Evolutionary conservation across 2,888 invertebrate genomes (phyloP), one percentile per base, ranked within the genome.

Genomic region (Tetragnatha montana): DNA sequence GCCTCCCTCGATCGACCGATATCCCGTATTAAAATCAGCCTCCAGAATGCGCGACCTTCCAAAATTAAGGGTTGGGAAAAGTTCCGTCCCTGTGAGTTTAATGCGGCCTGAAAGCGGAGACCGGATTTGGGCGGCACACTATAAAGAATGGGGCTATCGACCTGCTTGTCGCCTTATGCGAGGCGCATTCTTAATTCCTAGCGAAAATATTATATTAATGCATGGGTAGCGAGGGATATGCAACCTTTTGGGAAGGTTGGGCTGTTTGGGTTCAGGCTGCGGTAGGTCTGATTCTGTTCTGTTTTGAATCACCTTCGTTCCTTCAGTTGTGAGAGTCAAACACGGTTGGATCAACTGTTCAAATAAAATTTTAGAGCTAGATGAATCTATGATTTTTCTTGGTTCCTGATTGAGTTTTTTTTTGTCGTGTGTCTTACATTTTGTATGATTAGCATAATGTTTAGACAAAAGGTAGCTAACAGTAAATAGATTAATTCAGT

Each of bases 1-100:
- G 21, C n/a, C 35, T 6, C 68, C 14, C 47, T 22, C 81, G 80
- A 81, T 70, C n/a, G 49, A 71, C 17, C 17, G 17, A 22, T 12
- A n/a, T 60, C 8, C 78, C 51, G 22, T 51, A 51, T 79, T 79
- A 79, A 49, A 79, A 79, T 79, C 78, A 60, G 12, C 78, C 21
- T 7, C 60, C 14, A 51, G 51, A 60, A 79, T 19, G 51, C 10
- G 78, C 50, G 35, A 22, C 81, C 10, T 81, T 81, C 49, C 21
- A 19, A 81, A 81, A 81, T 81, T 81, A 81, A 81, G 81, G 81
- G 81, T 81, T 81, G 21, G 81, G 81, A 81, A 81, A 81, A 81
- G 71, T 73, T 81, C 35, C 47, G 69, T 17, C 47, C 69, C 4
- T 21, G 73, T 21, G 73, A 81, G 81, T 81, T 81, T 81, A 81